Evolutionary conservation across 2,113 vertebrate genomes (phyloP).

Genomic region (Cololabis saira): DNA sequence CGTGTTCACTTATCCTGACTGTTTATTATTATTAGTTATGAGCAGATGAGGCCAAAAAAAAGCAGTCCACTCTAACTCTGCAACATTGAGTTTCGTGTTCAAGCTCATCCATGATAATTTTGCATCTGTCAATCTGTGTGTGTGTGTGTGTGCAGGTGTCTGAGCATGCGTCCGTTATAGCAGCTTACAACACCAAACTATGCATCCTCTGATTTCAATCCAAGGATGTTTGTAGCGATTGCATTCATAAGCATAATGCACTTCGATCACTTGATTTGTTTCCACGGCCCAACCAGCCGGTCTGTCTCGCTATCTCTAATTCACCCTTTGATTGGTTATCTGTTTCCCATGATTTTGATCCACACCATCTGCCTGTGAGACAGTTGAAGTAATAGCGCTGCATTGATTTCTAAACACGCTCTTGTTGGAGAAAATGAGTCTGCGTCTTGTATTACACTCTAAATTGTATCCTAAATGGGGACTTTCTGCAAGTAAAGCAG

Average conservation of each 20-base stretch:
- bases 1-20: background rate
- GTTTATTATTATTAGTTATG: background rate
- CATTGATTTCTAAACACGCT: slow-evolving; percentile 47
- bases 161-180: slow-evolving; percentile 8
- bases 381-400: slow-evolving; percentile 30
- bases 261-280: slow-evolving; percentile 57
- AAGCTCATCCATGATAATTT: slow-evolving; percentile 3
- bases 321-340: slow-evolving; percentile 60
- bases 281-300: slow-evolving; percentile 40
- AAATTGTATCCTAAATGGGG: background rate
- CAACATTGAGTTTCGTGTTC: slow-evolving; percentile 26
- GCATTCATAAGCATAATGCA: slow-evolving; percentile 59
- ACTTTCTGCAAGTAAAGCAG: background rate
- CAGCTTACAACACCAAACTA: slow-evolving; percentile 32
- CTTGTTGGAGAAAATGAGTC: slow-evolving; percentile 32
- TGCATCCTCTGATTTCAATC: slow-evolving; percentile 31
- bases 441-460: background rate
- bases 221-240: slow-evolving; percentile 21
- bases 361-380: slow-evolving; percentile 30
- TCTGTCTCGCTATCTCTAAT: slow-evolving; percentile 46
- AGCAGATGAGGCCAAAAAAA: slow-evolving; percentile 24
- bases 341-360: slow-evolving; percentile 60
- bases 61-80: slow-evolving; percentile 19
- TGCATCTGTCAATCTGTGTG: slow-evolving; percentile 21
- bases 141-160: slow-evolving; percentile 3